Percentiles rank a stretch among this genome's conserved stretches.
Evolutionary conservation across 2,888 invertebrate genomes (phyloP).

Genomic region (Orthonevra nobilis): DNA sequence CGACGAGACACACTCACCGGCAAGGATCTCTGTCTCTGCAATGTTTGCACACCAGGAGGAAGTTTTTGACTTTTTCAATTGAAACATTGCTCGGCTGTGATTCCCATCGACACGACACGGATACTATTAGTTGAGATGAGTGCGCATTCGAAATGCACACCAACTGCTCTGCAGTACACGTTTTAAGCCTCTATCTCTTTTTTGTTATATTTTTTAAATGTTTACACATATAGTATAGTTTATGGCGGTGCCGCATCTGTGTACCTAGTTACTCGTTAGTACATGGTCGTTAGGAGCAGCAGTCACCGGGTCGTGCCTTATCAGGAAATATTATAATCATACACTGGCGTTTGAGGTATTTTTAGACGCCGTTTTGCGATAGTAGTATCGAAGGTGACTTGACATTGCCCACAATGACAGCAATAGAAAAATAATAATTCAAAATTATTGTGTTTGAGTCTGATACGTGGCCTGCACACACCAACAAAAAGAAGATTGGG

Average conservation of each 20-base stretch:
- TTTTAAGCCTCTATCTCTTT: constrained; percentile 6
- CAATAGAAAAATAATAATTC: constrained; percentile 10
- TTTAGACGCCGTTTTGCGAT: constrained; percentile 63
- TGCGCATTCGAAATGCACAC: constrained; percentile 52
- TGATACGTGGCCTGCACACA: no score
- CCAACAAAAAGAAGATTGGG: no score
- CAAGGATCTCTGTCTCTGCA: constrained; percentile 38
- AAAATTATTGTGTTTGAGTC: no score
- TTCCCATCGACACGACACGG: constrained; percentile 63
- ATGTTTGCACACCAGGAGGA: constrained; percentile 49
- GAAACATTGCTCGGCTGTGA: constrained; percentile 67
- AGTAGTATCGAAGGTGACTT: constrained; percentile 69
- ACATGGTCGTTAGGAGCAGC: constrained; percentile 32
- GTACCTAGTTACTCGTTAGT: constrained; percentile 28
- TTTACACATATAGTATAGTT: constrained; percentile 63
- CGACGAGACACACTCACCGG: constrained; percentile 12
- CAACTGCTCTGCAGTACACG: constrained; percentile 7
- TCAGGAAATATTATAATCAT: constrained; percentile 63
- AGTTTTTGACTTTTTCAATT: constrained; percentile 68
- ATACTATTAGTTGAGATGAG: constrained; percentile 30
- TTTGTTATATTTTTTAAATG: constrained; percentile 21
- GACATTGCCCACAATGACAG: constrained; percentile 57
- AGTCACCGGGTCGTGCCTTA: constrained; percentile 66
- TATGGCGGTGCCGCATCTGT: constrained; percentile 56
- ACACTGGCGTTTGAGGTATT: constrained; percentile 46